phyloP scores from a whole-genome alignment of 2,797 vertebrate species.

The Remorina albescens region DNA sequence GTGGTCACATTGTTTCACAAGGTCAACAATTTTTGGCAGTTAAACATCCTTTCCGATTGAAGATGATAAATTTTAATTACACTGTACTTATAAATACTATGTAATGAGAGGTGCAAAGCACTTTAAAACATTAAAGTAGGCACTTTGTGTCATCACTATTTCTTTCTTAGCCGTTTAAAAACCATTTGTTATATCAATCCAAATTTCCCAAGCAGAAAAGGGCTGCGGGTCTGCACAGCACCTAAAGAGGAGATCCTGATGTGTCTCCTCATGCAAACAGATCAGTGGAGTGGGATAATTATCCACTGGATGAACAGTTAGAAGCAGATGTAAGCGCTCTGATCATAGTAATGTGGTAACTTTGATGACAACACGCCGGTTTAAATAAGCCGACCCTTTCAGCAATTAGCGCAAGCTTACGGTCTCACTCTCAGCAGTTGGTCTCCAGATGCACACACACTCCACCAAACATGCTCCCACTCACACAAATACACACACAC shows the following conservation, averaged over 20 bases:
- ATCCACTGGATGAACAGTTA: conserved; percentile 36
- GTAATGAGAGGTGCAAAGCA: not conserved
- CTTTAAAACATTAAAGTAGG: not conserved
- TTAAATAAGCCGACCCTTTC: conserved; percentile 40
- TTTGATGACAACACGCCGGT: conserved; percentile 36
- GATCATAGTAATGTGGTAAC: conserved; percentile 44
- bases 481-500: not conserved
- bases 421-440: conserved; percentile 3
- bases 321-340: conserved; percentile 43
- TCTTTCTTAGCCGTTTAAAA: not conserved
- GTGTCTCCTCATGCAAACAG: conserved; percentile 33
- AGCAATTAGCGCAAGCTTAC: conserved; percentile 29
- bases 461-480: not conserved
- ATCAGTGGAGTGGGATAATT: conserved; percentile 30
- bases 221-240: conserved; percentile 4
- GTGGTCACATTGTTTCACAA: conserved; percentile 8
- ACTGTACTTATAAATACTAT: not conserved
- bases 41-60: conserved; percentile 9
- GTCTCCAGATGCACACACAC: not conserved
- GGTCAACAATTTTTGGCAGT: conserved; percentile 19
- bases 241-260: conserved; percentile 10
- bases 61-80: not conserved
- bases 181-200: conserved; percentile 12
- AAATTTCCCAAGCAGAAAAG: conserved; percentile 17
- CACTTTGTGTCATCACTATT: not conserved